phyloP scores from a whole-genome alignment of 1,140 invertebrate genomes.

The Cepaea nemoralis region DNA sequence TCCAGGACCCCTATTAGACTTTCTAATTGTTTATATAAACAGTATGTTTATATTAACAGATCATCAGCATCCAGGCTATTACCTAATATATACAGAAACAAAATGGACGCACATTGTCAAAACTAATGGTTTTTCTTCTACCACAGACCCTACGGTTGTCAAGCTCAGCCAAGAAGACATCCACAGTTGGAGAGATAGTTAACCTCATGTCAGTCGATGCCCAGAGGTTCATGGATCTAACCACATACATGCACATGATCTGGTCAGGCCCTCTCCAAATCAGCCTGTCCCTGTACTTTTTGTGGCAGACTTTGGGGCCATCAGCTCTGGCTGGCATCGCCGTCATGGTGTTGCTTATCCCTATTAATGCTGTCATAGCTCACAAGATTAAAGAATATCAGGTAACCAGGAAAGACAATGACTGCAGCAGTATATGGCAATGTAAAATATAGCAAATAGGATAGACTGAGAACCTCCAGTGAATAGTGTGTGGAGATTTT shows the following conservation, averaged over 20 bases:
- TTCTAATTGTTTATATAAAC: no score
- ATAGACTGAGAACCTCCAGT: no score
- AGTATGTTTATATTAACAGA: no score
- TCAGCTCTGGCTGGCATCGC: conserved; percentile 71
- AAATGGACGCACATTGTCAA: not conserved
- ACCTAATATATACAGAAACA: no score
- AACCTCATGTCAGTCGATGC: conserved; percentile 77
- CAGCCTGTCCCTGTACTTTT: conserved; percentile 85
- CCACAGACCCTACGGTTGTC: conserved; percentile 66
- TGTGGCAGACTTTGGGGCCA: conserved; percentile 82
- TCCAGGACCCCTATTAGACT: no score
- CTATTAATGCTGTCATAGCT: conserved; percentile 88
- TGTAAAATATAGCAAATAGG: no score
- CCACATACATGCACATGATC: conserved; percentile 90
- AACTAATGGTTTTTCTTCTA: not conserved
- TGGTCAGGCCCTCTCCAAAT: conserved; percentile 98
- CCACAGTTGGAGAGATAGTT: conserved; percentile 77
- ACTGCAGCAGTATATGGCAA: no score
- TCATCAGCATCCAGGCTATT: no score
- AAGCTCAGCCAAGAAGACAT: conserved; percentile 66
- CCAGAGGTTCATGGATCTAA: conserved; percentile 73
- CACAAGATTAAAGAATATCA: conserved; percentile 80
- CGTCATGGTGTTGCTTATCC: conserved; percentile 73
- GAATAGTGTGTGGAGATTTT: no score
- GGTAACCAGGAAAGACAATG: no score